Evolutionary conservation across 2,113 vertebrate genomes (phyloP).

Genomic region (Alethe castanea): DNA sequence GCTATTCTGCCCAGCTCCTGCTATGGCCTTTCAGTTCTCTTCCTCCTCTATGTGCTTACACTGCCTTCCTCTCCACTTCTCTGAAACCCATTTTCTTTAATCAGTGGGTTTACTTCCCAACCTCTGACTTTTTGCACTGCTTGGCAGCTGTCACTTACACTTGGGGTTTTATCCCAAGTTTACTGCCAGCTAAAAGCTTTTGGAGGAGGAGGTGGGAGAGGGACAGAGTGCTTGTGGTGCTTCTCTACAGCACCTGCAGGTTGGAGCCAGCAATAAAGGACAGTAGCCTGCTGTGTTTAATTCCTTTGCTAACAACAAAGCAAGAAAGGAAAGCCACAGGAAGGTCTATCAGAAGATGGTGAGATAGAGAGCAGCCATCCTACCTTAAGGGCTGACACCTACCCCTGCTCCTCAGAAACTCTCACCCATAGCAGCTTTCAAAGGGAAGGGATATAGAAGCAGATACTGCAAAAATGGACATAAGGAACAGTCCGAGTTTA

Average conservation of each 20-base stretch:
- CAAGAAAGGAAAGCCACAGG: not conserved
- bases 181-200: not conserved
- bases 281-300: not conserved
- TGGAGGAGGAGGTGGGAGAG: not conserved
- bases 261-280: not conserved
- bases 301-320: not conserved
- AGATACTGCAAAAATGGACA: not conserved
- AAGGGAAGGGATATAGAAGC: not conserved
- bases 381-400: not conserved
- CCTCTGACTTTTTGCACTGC: not conserved
- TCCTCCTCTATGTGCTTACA: not conserved
- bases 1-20: not conserved
- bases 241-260: not conserved
- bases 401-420: not conserved
- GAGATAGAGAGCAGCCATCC: not conserved
- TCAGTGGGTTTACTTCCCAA: not conserved
- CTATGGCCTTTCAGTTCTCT: not conserved
- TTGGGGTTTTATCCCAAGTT: not conserved
- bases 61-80: not conserved
- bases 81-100: not conserved
- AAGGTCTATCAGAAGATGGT: not conserved
- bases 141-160: not conserved
- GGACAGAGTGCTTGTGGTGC: not conserved
- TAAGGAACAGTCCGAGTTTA: not conserved
- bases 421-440: not conserved